Base-by-base conservation (phyloP, 2,888 invertebrate species). In the Megamerina dolium region DNA sequence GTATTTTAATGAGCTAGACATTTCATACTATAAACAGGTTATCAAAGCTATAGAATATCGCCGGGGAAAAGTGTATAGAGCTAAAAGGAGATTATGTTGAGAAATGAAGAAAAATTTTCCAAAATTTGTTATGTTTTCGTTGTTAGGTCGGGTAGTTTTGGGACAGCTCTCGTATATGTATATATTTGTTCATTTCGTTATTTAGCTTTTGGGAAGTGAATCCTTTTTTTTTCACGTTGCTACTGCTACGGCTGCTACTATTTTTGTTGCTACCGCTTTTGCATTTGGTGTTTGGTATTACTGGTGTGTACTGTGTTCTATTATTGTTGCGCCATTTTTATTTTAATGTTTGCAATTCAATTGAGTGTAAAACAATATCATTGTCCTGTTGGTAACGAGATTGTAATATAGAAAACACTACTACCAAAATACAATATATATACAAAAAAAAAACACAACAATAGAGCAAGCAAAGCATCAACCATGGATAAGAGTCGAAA, bases 281-380 rank as follows among this genome's bases (percentile, higher is more conserved):
- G 19, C 27, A 18, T 39, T 41, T 36, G 40, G 14, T 37, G 27
- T 36, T 40, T 37, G 34, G 36, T 40, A 31, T 40, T 46, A 13
- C 33, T 38, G 30, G n/a, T 18, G 18, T 29, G 16, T 13, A 23
- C 14, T 14, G 36, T 13, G 26, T 16, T 29, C 37, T 30, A n/a
- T 38, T 44, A 21, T 29, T 47, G 33, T 17, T 32, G 21, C 23
- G 13, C 20, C 18, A 21, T 32, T 17, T 31, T 38, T 38, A 41
- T 42, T 49, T 56, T 53, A 45, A 46, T 56, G 57, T 60, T 59
- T 51, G 62, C 58, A 63, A 57, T 49, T 62, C 61, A 61, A 61
- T 61, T 61, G 64, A 62, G 61, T 63, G 62, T 61, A 63, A 61
- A 61, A 58, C 61, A 61, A 63, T 61, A 58, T 61, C 55, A 57